Base-by-base conservation (phyloP, 2,797 vertebrate genomes). In the Linurgus olivaceus region DNA sequence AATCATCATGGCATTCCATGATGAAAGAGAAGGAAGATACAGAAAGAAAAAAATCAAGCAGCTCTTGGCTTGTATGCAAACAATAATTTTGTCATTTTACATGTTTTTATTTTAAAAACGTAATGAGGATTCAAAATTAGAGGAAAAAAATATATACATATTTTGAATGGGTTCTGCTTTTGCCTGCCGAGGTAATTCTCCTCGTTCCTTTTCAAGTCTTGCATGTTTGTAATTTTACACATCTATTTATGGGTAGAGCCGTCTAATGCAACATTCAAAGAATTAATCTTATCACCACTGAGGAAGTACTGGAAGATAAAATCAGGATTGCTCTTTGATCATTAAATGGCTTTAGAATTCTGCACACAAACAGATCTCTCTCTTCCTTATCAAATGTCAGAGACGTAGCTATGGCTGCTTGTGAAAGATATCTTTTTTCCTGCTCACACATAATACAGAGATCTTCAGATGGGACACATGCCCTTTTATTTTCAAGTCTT, bases 301-400 rank as follows among this genome's bases (percentile, higher is more conserved):
- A 94, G 93, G 89, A 96, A 95, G 91, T 89, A 71, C 72, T 73
- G 71, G 54, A 83, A 94, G 94, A 96, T 93, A 96, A 94, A 92
- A 96, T 97, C 95, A 95, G 62, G 29, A 78, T 88, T 88, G 55
- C 79, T 91, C 87, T 95, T 96, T 95, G 89, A 96, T 94, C 93
- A 51, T 86, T 93, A 83, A 95, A 96, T 77, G 77, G 47, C 72
- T 94, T 86, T 55, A 91, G 89, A 94, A 94, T 94, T 95, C 91
- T 76, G 58, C 51, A 50, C 70, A 91, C 82, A 95, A 94, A 79
- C 91, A 92, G 62, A 88, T 83, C 54, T 86, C 68, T 83, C 25
- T 75, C 58, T 54, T 19, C 13, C 35, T 94, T 90, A 93, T 93
- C 94, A 88, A 93, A 96, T 91, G 73, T 91, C 89, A 91, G 85